A percentile compares a stretch with the other conserved stretches of the same genome.
phyloP scores from a whole-genome alignment of 2,113 vertebrate species.

The Callospermophilus lateralis region DNA sequence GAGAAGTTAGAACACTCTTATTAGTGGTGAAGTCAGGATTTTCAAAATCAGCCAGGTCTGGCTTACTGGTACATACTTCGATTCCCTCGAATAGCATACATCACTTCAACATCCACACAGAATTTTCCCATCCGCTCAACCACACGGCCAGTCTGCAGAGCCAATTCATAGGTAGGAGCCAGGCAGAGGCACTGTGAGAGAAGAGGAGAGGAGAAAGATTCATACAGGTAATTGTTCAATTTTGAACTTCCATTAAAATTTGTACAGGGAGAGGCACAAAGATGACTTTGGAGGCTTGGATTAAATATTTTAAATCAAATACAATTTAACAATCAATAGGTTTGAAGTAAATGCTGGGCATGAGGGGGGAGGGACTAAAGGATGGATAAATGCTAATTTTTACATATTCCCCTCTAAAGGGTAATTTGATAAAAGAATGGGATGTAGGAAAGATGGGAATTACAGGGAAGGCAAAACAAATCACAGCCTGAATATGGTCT shows the following conservation, averaged over 20 bases:
- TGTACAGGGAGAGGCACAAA: not conserved
- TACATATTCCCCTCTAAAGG: not conserved
- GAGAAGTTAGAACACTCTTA: not conserved
- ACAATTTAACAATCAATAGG: not conserved
- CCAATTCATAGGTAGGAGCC: slow-evolving; percentile 89
- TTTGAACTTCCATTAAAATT: not conserved
- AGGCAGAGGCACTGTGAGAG: slow-evolving; percentile 88
- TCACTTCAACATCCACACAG: slow-evolving; percentile 83
- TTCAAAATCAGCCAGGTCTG: not conserved
- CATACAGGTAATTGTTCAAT: not conserved
- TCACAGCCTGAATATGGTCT: not conserved
- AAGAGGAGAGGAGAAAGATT: not conserved
- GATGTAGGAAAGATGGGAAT: not conserved
- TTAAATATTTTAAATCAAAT: not conserved
- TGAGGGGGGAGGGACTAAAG: not conserved
- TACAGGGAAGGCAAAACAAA: not conserved
- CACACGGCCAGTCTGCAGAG: slow-evolving; percentile 88
- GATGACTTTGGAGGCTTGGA: not conserved
- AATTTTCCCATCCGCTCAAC: slow-evolving; percentile 86
- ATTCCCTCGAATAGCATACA: slow-evolving; percentile 88
- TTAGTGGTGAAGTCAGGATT: not conserved
- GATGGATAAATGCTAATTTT: not conserved
- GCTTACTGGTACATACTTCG: slow-evolving; percentile 82
- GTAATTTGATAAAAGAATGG: not conserved
- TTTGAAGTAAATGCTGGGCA: not conserved